Percentiles rank a stretch among this genome's conserved stretches.
Evolutionary conservation across 2,888 invertebrate genomes (phyloP).

Genomic region (Strigamia crassipes): DNA sequence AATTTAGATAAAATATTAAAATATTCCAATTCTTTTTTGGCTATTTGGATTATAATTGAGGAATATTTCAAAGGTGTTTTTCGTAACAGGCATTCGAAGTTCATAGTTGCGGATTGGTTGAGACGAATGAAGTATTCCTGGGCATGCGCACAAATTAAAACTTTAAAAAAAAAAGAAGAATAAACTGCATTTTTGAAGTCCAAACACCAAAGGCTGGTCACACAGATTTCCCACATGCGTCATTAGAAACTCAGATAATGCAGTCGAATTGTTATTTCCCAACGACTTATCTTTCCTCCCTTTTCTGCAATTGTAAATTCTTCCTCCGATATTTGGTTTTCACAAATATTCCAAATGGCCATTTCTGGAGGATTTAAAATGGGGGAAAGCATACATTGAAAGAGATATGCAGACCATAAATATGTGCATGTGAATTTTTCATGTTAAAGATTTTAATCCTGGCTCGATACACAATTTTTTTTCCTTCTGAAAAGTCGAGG

Average conservation of each 20-base stretch:
- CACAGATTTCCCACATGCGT: neutral
- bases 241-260: neutral
- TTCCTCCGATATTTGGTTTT: neutral
- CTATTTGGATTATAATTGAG: too few species aligned
- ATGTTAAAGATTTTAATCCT: neutral
- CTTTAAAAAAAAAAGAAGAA: neutral
- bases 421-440: slow-evolving; percentile 1
- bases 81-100: too few species aligned
- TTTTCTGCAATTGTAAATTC: neutral
- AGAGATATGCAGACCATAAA: neutral
- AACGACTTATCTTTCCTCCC: neutral
- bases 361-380: neutral
- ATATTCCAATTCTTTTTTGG: too few species aligned
- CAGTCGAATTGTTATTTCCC: neutral
- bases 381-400: neutral
- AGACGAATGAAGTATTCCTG: too few species aligned
- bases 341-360: neutral
- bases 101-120: too few species aligned
- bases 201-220: neutral
- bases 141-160: too few species aligned
- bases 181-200: neutral
- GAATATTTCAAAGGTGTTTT: too few species aligned
- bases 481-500: neutral
- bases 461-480: neutral
- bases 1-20: too few species aligned